Conservation (phyloP, 2,797 vertebrate species). For the Artibeus jamaicensis region DNA sequence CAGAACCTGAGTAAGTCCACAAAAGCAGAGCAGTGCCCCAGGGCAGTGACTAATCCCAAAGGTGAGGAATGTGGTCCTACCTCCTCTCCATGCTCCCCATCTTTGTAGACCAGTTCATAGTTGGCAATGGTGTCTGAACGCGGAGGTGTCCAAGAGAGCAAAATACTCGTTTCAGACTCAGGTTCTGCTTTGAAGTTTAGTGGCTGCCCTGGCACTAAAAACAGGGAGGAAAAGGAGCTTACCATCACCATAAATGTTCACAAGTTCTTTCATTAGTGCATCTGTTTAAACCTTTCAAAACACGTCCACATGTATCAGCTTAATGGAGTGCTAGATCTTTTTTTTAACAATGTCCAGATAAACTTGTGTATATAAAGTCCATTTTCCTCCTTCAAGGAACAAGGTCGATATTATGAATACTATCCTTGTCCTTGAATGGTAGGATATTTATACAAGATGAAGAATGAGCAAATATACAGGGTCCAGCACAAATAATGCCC, state of each 20-base stretch:
- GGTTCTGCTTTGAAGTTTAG: conserved; percentile 97
- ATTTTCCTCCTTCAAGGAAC: background rate
- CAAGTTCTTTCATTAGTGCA: background rate
- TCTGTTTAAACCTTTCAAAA: background rate
- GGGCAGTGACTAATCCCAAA: background rate
- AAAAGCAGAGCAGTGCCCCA: background rate
- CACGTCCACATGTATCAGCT: fast-evolving
- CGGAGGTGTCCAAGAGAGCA: conserved; percentile 96
- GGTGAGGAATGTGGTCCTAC: conserved; percentile 77
- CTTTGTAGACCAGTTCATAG: conserved; percentile 97
- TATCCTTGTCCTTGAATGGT: background rate
- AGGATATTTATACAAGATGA: background rate
- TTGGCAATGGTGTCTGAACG: conserved; percentile 95
- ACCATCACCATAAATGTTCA: background rate
- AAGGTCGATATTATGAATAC: background rate
- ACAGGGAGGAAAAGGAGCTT: conserved; percentile 41
- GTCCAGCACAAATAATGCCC: too few relatives aligned
- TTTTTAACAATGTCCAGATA: background rate
- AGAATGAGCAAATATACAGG: background rate
- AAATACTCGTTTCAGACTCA: conserved; percentile 97
- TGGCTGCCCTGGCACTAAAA: conserved; percentile 95
- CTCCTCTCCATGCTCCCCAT: conserved; percentile 95
- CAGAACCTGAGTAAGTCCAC: background rate
- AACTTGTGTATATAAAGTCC: background rate
- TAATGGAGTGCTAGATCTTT: background rate